phyloP scores from a whole-genome alignment of 2,113 vertebrate genomes.

The Cervus canadensis region DNA sequence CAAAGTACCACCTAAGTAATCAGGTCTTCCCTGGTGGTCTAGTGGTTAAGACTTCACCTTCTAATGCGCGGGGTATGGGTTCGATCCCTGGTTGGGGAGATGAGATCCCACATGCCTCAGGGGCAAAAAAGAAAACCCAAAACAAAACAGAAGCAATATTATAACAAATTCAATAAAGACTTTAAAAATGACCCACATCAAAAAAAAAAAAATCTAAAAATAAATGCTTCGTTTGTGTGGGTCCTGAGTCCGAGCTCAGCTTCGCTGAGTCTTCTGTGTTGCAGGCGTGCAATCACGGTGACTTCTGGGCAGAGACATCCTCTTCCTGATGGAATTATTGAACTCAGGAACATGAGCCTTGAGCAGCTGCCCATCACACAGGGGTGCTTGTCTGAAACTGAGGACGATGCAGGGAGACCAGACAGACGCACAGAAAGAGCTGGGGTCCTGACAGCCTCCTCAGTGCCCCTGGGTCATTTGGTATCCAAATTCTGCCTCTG shows the following conservation, averaged over 20 bases:
- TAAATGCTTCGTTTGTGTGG: background rate
- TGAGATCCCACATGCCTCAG: background rate
- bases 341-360: background rate
- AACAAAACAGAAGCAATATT: background rate
- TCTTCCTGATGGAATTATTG: background rate
- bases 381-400: background rate
- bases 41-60: background rate
- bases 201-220: background rate
- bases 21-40: background rate
- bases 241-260: rapidly evolving
- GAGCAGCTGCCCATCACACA: background rate
- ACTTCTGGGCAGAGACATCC: background rate
- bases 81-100: background rate
- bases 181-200: background rate
- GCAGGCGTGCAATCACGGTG: rapidly evolving
- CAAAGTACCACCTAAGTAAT: rapidly evolving
- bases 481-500: background rate
- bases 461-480: background rate
- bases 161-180: background rate
- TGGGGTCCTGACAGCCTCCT: no score
- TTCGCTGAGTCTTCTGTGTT: background rate
- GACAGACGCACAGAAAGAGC: background rate
- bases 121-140: background rate
- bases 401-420: background rate
- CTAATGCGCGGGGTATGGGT: background rate